These are phyloP conservation scores for Acanthosepion esculentum DNA, from an alignment of 2,888 invertebrate species.

Conservation along the genomic window DNA sequence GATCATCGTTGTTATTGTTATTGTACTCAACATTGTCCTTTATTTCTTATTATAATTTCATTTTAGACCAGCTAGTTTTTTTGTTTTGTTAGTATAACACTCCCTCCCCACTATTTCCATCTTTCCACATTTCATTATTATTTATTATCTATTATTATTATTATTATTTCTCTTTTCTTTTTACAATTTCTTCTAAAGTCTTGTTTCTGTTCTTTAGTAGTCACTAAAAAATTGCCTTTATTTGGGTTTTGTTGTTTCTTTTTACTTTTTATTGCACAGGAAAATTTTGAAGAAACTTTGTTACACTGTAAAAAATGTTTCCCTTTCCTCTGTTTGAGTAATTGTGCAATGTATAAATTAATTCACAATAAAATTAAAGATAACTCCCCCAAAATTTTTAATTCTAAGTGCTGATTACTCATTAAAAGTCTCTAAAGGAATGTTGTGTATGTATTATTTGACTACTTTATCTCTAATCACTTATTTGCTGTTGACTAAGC, in stretches of 20 bases:
- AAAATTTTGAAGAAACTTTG: not conserved
- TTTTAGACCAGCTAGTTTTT: conserved; percentile 24
- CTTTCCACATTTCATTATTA: not conserved
- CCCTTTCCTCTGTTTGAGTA: not conserved
- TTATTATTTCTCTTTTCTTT: not conserved
- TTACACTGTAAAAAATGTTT: not conserved
- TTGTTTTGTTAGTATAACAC: not conserved
- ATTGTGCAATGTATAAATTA: not conserved
- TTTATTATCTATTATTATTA: not conserved
- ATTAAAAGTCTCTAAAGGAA: not conserved
- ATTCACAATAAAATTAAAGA: not conserved
- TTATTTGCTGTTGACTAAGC: not conserved
- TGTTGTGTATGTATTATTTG: not conserved
- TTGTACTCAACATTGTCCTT: not conserved
- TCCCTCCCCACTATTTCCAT: not conserved
- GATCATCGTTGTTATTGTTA: conserved; percentile 35
- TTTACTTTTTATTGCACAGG: not conserved
- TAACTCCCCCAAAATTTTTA: not conserved
- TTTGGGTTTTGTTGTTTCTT: not conserved
- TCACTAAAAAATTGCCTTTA: not conserved
- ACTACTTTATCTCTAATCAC: not conserved
- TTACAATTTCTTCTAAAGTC: not conserved
- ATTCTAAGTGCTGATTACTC: not conserved
- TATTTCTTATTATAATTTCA: not conserved
- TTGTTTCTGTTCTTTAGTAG: not conserved